phyloP scores from a whole-genome alignment of 2,888 invertebrate genomes.

The Agrenia bidenticulata region DNA sequence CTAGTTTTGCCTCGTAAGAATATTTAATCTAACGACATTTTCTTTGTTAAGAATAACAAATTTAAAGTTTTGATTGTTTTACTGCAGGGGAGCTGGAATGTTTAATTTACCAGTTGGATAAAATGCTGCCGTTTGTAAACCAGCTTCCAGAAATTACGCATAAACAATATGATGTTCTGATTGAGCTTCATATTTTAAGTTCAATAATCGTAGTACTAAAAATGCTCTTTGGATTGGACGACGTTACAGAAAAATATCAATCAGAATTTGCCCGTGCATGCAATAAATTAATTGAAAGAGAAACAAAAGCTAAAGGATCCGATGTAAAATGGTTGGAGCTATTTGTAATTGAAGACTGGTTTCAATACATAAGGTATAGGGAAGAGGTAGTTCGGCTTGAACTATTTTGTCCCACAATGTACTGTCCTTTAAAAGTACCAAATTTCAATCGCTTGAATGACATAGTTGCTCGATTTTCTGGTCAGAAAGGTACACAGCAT shows the following conservation, averaged over 20 bases:
- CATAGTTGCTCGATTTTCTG: constrained; percentile 11
- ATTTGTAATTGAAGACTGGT: constrained; percentile 50
- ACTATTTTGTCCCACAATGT: constrained; percentile 23
- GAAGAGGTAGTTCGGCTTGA: constrained; percentile 30
- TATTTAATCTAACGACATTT: not conserved
- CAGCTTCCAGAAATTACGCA: not conserved
- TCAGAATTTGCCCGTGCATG: constrained; percentile 45
- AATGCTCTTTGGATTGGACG: constrained; percentile 50
- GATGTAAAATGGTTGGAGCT: constrained; percentile 25
- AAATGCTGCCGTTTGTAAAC: constrained; percentile 30
- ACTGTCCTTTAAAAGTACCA: constrained; percentile 22
- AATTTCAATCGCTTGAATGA: constrained; percentile 22
- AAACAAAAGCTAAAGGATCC: not conserved
- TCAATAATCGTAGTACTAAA: constrained; percentile 35
- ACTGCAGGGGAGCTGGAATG: constrained; percentile 45
- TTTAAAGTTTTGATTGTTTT: not conserved
- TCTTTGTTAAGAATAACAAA: not conserved
- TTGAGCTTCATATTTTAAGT: constrained; percentile 34
- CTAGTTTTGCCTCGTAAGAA: constrained; percentile 43
- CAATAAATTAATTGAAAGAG: constrained; percentile 34
- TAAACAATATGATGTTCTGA: not conserved
- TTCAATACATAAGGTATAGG: constrained; percentile 31
- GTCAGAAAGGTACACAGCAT: constrained; percentile 4
- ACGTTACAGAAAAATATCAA: constrained; percentile 47
- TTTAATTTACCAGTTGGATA: constrained; percentile 32